A percentile compares a stretch with the other conserved stretches of the same genome.
These are phyloP conservation scores for Drosophila pandora DNA, from an alignment of 1,140 invertebrate species.

Conservation along the genomic window DNA sequence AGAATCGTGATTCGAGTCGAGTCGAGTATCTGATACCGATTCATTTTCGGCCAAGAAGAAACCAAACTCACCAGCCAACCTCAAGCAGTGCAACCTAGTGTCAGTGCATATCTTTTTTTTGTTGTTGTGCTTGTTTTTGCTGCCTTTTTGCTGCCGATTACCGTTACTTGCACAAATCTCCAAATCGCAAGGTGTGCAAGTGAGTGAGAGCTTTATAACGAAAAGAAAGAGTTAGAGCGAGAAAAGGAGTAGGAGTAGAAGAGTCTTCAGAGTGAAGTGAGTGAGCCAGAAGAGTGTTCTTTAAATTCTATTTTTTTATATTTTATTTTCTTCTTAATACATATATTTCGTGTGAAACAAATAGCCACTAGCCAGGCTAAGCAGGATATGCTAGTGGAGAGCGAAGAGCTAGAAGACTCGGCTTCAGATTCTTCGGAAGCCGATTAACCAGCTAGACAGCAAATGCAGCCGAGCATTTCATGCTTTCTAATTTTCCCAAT, in stretches of 20 bases:
- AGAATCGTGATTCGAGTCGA: slow-evolving; percentile 4
- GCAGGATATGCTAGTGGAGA: background rate
- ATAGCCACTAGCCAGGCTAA: background rate
- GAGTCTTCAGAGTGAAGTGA: slow-evolving; percentile 70
- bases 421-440: slow-evolving; percentile 27
- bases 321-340: background rate
- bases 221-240: slow-evolving; percentile 22
- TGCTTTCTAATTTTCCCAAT: slow-evolving; percentile 82
- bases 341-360: background rate
- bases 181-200: slow-evolving; percentile 5
- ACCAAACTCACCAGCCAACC: slow-evolving; percentile 9
- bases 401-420: background rate
- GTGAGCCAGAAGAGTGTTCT: slow-evolving; percentile 43
- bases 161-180: slow-evolving; percentile 53
- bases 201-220: background rate
- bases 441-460: slow-evolving; percentile 68
- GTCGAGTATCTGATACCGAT: background rate
- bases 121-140: slow-evolving; percentile 53
- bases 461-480: slow-evolving; percentile 71
- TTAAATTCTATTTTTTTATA: slow-evolving; percentile 4
- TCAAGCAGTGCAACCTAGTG: slow-evolving; percentile 44
- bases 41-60: slow-evolving; percentile 10
- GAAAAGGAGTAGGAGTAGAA: slow-evolving; percentile 21
- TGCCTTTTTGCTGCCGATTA: slow-evolving; percentile 48
- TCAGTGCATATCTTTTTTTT: slow-evolving; percentile 56